Percentiles rank a stretch among this genome's conserved stretches.
Conservation (phyloP, 1,140 invertebrate species). For the Drosophila teissieri region DNA sequence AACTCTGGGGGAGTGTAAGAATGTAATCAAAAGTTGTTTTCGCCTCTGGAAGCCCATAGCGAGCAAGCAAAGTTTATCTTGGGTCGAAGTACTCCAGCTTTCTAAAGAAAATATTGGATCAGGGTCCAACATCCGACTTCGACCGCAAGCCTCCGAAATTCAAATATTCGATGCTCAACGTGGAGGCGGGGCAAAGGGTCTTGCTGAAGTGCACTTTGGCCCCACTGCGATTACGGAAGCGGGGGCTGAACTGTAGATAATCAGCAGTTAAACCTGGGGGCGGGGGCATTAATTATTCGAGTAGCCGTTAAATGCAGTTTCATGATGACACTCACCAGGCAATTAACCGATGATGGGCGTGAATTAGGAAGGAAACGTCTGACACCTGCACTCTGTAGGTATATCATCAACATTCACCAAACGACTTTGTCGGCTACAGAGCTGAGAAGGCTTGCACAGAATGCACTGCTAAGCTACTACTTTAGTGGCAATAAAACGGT, state of each 20-base stretch:
- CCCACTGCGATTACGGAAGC: slow-evolving; percentile 1
- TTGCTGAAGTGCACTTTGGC: slow-evolving; percentile 27
- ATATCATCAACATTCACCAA: background rate
- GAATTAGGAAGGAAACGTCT: background rate
- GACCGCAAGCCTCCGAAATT: slow-evolving; percentile 22
- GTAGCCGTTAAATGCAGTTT: slow-evolving; percentile 16
- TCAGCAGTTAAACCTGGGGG: slow-evolving; percentile 15
- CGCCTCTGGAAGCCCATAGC: slow-evolving; percentile 28
- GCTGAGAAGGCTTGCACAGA: background rate
- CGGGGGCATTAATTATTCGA: slow-evolving; percentile 24
- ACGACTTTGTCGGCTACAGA: background rate
- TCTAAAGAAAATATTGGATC: slow-evolving; percentile 31
- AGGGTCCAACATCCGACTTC: slow-evolving; percentile 28
- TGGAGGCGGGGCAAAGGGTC: slow-evolving; percentile 14
- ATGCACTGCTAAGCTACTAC: background rate
- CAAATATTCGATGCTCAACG: slow-evolving; percentile 47
- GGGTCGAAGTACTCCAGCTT: slow-evolving; percentile 35
- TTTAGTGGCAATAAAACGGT: background rate
- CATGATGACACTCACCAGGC: slow-evolving; percentile 24
- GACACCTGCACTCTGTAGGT: slow-evolving; percentile 1
- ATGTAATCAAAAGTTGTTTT: slow-evolving; percentile 58
- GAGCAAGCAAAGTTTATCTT: slow-evolving; percentile 54
- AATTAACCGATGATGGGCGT: slow-evolving; percentile 19
- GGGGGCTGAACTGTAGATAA: slow-evolving; percentile 23
- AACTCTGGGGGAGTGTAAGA: slow-evolving; percentile 36